Evolutionary conservation across 1,140 invertebrate genomes (phyloP).

Genomic region (Drosophila orosa): DNA sequence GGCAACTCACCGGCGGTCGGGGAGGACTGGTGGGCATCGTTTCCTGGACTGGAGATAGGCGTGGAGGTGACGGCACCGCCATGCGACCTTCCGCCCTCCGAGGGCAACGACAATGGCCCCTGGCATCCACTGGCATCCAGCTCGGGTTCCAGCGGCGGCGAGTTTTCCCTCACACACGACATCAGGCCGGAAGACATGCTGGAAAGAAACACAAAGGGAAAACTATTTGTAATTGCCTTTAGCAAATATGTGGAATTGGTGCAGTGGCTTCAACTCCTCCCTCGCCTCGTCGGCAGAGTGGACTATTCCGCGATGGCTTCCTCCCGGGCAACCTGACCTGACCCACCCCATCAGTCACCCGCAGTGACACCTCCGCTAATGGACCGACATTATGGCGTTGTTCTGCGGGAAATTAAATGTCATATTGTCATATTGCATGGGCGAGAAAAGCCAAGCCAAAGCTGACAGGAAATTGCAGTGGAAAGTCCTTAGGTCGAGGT

Average conservation of each 20-base stretch:
- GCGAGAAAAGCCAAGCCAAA: slow-evolving; percentile 17
- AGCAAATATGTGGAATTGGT: slow-evolving; percentile 21
- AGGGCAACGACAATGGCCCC: slow-evolving; percentile 73
- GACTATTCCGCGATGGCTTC: slow-evolving; percentile 4
- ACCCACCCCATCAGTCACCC: slow-evolving; percentile 21
- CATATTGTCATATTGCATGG: slow-evolving; percentile 57
- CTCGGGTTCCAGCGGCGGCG: slow-evolving; percentile 83
- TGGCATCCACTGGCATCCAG: slow-evolving; percentile 55
- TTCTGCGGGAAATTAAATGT: slow-evolving; percentile 53
- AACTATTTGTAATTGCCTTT: slow-evolving; percentile 40
- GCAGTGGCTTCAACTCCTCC: not conserved
- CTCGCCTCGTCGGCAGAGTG: not conserved
- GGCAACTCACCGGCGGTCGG: slow-evolving; percentile 57
- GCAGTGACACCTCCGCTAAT: slow-evolving; percentile 42
- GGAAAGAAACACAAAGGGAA: slow-evolving; percentile 36
- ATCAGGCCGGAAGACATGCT: slow-evolving; percentile 84
- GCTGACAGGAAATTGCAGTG: slow-evolving; percentile 27
- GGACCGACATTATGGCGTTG: slow-evolving; percentile 33
- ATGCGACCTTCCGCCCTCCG: slow-evolving; percentile 56
- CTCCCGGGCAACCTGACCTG: slow-evolving; percentile 1
- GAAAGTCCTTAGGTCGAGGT: slow-evolving; percentile 8
- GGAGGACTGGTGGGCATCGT: slow-evolving; percentile 43
- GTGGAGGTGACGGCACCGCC: slow-evolving; percentile 62
- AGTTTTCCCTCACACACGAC: slow-evolving; percentile 86
- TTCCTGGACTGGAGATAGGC: slow-evolving; percentile 60